Evolutionary conservation across 2,113 vertebrate genomes (phyloP).

Genomic region (Polyodon spathula): DNA sequence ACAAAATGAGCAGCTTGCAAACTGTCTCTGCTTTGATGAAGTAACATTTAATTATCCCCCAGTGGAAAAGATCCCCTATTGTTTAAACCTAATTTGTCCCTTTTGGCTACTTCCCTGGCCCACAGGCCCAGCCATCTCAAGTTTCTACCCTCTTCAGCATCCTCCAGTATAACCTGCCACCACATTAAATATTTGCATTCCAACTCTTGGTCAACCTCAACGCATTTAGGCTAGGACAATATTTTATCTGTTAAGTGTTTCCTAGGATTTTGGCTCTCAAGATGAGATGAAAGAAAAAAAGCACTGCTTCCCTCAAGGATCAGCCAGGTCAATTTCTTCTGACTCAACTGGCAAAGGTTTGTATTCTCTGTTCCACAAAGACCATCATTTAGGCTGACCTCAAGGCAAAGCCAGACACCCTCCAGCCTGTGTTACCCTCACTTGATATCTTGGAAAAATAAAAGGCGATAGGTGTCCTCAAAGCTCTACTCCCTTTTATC

Average conservation of each 20-base stretch:
- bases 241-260: conserved; percentile 61
- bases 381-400: conserved; percentile 48
- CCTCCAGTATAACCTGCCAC: conserved; percentile 27
- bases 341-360: conserved; percentile 56
- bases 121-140: conserved; percentile 44
- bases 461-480: conserved; percentile 53
- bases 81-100: conserved; percentile 70
- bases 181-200: conserved; percentile 28
- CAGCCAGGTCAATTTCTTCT: conserved; percentile 67
- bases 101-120: conserved; percentile 58
- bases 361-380: conserved; percentile 55
- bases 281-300: conserved; percentile 55
- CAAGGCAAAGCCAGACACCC: conserved; percentile 35
- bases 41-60: conserved; percentile 79
- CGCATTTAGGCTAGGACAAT: conserved; percentile 39
- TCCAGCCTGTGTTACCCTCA: conserved; percentile 37
- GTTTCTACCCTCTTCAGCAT: conserved; percentile 33
- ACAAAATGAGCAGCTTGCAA: conserved; percentile 85
- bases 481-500: conserved; percentile 51
- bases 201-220: conserved; percentile 10
- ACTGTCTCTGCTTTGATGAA: conserved; percentile 80
- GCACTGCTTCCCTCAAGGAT: conserved; percentile 54
- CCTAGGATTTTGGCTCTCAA: conserved; percentile 50
- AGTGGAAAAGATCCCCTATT: conserved; percentile 73
- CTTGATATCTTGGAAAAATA: conserved; percentile 65